phyloP scores from a whole-genome alignment of 2,797 vertebrate genomes.

The Sternotherus odoratus region DNA sequence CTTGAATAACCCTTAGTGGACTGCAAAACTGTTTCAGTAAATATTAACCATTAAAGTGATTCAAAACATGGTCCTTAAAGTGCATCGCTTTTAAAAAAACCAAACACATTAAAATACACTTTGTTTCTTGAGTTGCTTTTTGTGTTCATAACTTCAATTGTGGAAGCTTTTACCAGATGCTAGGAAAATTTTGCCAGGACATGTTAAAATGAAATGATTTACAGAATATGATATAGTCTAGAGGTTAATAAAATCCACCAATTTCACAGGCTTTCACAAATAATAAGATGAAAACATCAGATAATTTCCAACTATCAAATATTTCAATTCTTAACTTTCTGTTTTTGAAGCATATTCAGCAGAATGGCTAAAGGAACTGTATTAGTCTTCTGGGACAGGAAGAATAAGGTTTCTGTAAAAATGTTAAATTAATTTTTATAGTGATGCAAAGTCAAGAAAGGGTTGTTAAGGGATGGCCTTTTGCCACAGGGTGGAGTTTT shows the following conservation, averaged over 20 bases:
- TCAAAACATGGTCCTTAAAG: conserved; percentile 40
- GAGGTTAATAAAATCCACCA: conserved; percentile 70
- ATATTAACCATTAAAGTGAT: conserved; percentile 7
- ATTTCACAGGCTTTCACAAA: conserved; percentile 71
- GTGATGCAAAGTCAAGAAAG: conserved; percentile 82
- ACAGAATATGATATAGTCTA: conserved; percentile 65
- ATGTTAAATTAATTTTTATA: conserved; percentile 84
- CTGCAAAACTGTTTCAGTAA: conserved; percentile 52
- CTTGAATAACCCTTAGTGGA: neutral
- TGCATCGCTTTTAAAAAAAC: neutral
- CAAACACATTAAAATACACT: neutral
- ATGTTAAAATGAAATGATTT: conserved; percentile 49
- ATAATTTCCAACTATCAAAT: conserved; percentile 71
- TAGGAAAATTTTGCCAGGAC: conserved; percentile 64
- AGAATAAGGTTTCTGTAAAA: conserved; percentile 81
- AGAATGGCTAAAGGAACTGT: conserved; percentile 74
- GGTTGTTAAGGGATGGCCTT: conserved; percentile 81
- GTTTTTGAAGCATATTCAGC: conserved; percentile 73
- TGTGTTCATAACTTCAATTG: conserved; percentile 10
- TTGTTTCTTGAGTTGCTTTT: conserved; percentile 10
- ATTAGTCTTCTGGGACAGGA: conserved; percentile 81
- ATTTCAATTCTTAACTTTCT: conserved; percentile 67
- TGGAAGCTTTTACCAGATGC: conserved; percentile 67
- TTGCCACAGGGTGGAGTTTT: conserved; percentile 86
- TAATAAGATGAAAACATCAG: conserved; percentile 73